Conservation (phyloP, 2,888 invertebrate genomes). For the Yponomeuta sedellus region DNA sequence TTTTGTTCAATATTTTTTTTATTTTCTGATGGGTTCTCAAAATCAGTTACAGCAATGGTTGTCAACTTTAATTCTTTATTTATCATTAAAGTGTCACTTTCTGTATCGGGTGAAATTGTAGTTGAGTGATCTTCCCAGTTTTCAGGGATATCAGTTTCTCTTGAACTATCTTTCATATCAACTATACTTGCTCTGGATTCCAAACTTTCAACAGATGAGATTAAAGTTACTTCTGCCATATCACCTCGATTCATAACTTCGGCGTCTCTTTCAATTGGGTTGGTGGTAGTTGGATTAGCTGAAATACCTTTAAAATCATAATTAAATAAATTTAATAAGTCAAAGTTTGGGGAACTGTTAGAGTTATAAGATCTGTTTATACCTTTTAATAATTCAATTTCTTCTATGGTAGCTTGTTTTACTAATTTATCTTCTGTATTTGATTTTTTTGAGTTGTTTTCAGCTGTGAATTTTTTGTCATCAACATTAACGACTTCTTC, state of each 20-base stretch:
- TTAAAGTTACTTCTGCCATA: not conserved
- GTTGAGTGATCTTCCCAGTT: slow-evolving; percentile 20
- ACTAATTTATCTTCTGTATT: slow-evolving; percentile 1
- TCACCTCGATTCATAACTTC: not conserved
- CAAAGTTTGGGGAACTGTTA: not conserved
- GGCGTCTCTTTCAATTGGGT: not conserved
- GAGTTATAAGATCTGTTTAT: not conserved
- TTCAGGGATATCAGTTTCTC: slow-evolving; percentile 26
- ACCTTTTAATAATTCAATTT: not conserved
- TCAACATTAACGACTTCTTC: not conserved
- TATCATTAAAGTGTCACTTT: not conserved
- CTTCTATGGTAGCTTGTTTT: not conserved
- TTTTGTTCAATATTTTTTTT: not conserved
- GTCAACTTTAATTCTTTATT: slow-evolving; percentile 6
- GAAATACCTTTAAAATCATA: too few species aligned
- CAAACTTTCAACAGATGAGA: not conserved
- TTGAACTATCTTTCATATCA: slow-evolving; percentile 16
- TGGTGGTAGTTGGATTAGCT: not conserved
- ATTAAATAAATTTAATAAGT: too few species aligned
- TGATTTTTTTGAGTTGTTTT: not conserved
- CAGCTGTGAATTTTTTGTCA: not conserved
- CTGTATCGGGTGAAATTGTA: slow-evolving; percentile 8
- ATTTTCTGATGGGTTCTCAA: not conserved
- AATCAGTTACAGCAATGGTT: slow-evolving; percentile 15
- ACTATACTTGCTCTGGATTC: not conserved